Percentiles rank a stretch among this genome's conserved stretches.
Evolutionary conservation across 2,797 vertebrate genomes (phyloP).

Genomic region (Macrochelys suwanniensis): DNA sequence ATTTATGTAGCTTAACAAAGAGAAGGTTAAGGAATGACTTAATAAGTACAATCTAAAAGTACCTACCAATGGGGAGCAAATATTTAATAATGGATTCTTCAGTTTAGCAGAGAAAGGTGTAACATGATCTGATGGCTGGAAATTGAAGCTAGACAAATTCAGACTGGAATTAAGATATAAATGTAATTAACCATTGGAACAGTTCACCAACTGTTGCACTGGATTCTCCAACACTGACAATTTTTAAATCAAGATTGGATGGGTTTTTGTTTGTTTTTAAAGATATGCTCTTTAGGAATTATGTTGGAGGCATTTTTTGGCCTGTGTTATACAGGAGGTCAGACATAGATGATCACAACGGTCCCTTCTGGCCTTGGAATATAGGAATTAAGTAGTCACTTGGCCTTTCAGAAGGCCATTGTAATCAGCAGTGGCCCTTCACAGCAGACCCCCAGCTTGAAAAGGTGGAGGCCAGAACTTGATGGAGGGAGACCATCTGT

Average conservation of each 20-base stretch:
- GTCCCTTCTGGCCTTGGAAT: neutral
- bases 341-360: neutral
- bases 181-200: neutral
- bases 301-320: neutral
- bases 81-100: neutral
- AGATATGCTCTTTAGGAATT: neutral
- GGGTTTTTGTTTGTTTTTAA: neutral
- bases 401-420: neutral
- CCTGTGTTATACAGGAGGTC: neutral
- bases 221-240: neutral
- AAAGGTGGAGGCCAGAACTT: neutral
- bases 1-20: too few relatives aligned
- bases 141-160: neutral
- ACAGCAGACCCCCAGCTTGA: neutral
- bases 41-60: too few relatives aligned
- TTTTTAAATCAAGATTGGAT: neutral
- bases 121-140: neutral
- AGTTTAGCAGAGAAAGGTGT: neutral
- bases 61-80: neutral
- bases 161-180: neutral
- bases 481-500: neutral
- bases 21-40: neutral
- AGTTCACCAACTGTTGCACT: neutral
- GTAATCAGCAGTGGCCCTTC: neutral
- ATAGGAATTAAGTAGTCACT: neutral